Percentiles rank a stretch among this genome's conserved stretches.
Conservation (phyloP, 2,888 invertebrate genomes). For the Drosophila formosana region DNA sequence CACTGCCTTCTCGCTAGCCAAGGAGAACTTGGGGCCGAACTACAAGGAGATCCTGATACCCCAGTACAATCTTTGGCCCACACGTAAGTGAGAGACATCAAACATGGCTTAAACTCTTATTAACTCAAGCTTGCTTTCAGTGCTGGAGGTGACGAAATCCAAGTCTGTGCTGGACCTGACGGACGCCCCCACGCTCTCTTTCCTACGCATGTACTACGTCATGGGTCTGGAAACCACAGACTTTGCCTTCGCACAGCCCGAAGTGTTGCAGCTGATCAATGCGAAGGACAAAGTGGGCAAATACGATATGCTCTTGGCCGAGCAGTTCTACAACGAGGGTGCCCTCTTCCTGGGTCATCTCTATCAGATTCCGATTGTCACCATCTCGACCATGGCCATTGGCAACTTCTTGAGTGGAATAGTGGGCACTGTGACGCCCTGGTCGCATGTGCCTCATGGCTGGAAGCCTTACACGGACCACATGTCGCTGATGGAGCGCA, state of each 20-base stretch:
- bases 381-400: conserved; percentile 83
- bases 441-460: conserved; percentile 85
- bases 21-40: conserved; percentile 68
- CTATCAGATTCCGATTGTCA: conserved; percentile 83
- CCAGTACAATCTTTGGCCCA: conserved; percentile 66
- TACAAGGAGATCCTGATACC: conserved; percentile 76
- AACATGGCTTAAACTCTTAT: neutral
- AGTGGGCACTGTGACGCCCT: conserved; percentile 85
- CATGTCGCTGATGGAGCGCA: conserved; percentile 86
- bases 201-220: conserved; percentile 46
- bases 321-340: conserved; percentile 84
- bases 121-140: conserved; percentile 33
- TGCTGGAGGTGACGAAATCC: conserved; percentile 40
- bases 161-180: conserved; percentile 67
- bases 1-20: conserved; percentile 68
- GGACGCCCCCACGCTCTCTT: conserved; percentile 32
- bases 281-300: conserved; percentile 68
- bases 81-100: conserved; percentile 45
- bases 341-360: conserved; percentile 82
- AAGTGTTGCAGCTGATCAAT: conserved; percentile 70
- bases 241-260: conserved; percentile 73
- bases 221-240: conserved; percentile 72
- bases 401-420: conserved; percentile 83
- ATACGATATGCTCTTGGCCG: conserved; percentile 84
- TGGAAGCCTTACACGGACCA: conserved; percentile 84